A percentile compares a stretch with the other conserved stretches of the same genome.
Evolutionary conservation across 2,888 invertebrate species (phyloP).

Genomic region (Cynaeus angustus): DNA sequence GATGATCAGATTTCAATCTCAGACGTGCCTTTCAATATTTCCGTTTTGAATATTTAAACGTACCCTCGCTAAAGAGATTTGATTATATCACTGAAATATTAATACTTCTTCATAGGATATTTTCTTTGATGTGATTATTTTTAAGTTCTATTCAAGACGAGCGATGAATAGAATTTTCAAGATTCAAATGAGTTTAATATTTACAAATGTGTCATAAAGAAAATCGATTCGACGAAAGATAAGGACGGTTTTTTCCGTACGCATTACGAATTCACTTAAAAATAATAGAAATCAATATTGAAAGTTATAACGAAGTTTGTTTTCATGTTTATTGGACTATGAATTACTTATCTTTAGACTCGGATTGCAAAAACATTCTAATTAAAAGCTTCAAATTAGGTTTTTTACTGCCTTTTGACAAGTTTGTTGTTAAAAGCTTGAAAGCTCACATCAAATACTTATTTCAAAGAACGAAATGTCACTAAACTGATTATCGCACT

Average conservation of each 20-base stretch:
- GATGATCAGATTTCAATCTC: constrained; percentile 10
- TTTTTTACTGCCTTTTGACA: no score
- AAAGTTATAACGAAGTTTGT: neutral
- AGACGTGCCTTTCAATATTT: constrained; percentile 23
- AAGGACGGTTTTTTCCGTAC: neutral
- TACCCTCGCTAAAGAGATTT: neutral
- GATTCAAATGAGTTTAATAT: constrained; percentile 1
- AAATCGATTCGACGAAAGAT: neutral
- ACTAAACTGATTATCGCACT: no score
- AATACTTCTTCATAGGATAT: constrained; percentile 1
- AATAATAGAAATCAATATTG: neutral
- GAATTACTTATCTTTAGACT: neutral
- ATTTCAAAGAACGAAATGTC: no score
- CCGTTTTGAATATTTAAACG: constrained; percentile 23
- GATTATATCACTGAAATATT: constrained; percentile 20
- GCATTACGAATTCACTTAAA: neutral
- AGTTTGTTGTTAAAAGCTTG: no score
- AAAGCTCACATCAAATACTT: no score
- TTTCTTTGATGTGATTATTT: constrained; percentile 24
- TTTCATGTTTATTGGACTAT: neutral
- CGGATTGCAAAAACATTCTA: no score
- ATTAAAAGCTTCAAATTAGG: no score
- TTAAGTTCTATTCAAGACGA: constrained; percentile 7
- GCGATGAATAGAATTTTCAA: constrained; percentile 5
- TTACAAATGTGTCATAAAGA: constrained; percentile 5